These are phyloP conservation scores for Scytalopus superciliaris DNA, from an alignment of 2,113 vertebrate genomes.

Conservation along the genomic window DNA sequence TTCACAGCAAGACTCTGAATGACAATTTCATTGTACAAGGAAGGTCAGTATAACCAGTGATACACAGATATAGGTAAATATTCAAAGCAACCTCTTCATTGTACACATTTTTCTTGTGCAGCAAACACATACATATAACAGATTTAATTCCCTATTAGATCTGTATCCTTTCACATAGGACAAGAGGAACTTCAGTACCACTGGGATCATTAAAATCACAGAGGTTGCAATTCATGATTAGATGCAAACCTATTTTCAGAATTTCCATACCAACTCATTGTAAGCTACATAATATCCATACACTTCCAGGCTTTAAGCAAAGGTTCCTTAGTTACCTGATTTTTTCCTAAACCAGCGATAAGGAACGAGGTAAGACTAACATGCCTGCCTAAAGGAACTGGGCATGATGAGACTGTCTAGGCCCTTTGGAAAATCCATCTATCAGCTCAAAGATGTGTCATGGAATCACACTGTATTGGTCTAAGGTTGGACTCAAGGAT, in stretches of 20 bases:
- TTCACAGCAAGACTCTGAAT: background rate
- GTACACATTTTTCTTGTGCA: background rate
- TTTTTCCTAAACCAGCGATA: background rate
- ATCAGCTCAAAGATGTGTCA: background rate
- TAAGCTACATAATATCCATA: background rate
- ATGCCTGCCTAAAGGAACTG: background rate
- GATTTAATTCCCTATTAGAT: background rate
- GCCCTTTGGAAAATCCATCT: background rate
- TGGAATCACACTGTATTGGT: background rate
- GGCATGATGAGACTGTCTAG: background rate
- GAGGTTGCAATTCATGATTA: background rate
- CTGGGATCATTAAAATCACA: background rate
- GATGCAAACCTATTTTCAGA: background rate
- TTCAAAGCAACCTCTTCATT: background rate
- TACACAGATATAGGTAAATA: background rate
- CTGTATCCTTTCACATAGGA: background rate
- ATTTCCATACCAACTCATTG: background rate
- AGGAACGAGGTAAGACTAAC: background rate
- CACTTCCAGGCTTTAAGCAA: background rate
- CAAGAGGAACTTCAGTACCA: background rate
- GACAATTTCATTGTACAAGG: background rate
- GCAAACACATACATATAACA: background rate
- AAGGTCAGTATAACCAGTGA: background rate
- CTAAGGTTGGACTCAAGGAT: background rate
- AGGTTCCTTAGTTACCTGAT: background rate